Conservation (phyloP, 2,888 invertebrate species). For the Ligdia adustata region DNA sequence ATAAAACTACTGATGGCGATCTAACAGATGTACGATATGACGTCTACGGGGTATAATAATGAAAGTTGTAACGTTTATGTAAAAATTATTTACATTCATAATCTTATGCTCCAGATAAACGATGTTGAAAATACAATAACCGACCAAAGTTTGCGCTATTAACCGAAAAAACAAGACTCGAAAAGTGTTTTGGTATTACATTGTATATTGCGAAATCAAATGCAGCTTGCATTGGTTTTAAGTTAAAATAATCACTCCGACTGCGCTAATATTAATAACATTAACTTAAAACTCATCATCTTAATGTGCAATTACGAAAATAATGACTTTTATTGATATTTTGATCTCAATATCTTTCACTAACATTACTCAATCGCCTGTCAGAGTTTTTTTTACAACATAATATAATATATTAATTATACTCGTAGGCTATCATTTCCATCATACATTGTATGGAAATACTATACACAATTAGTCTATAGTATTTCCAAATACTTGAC, state of each 20-base stretch:
- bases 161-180: slow-evolving; percentile 3
- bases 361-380: neutral
- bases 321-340: neutral
- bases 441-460: neutral
- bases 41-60: too few species aligned
- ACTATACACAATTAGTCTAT: neutral
- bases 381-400: neutral
- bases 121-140: slow-evolving; percentile 4
- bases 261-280: too few species aligned
- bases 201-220: slow-evolving; percentile 3
- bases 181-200: slow-evolving; percentile 2
- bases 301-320: neutral
- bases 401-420: neutral
- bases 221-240: too few species aligned
- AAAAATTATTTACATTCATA: neutral
- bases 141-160: neutral
- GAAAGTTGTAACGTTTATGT: too few species aligned
- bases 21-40: neutral
- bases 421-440: neutral
- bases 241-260: too few species aligned
- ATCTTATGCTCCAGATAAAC: neutral
- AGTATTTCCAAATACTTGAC: neutral
- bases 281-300: too few species aligned
- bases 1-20: neutral
- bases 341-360: neutral